Percentiles rank a stretch among this genome's conserved stretches.
Conservation (phyloP, 2,797 vertebrate genomes). For the Eleutherodactylus coqui region DNA sequence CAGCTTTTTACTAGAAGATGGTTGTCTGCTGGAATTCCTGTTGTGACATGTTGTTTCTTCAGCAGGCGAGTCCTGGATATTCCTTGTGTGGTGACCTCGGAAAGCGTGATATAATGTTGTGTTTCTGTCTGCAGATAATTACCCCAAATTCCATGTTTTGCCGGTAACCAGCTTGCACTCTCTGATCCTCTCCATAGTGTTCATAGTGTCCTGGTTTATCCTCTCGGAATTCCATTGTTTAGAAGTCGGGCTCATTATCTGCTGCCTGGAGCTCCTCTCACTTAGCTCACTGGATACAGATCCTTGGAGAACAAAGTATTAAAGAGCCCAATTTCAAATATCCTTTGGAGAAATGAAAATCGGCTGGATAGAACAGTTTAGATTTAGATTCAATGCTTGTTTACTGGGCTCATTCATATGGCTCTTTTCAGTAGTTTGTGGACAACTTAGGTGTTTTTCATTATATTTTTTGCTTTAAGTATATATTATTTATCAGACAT, state of each 20-base stretch:
- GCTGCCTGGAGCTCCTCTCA: conserved; percentile 26
- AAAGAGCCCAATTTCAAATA: conserved; percentile 39
- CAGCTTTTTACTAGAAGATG: background rate
- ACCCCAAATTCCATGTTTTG: background rate
- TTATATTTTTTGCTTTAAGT: background rate
- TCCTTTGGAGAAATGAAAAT: conserved; percentile 26
- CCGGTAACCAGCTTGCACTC: background rate
- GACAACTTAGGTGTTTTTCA: background rate
- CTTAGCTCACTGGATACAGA: conserved; percentile 34
- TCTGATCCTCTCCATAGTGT: background rate
- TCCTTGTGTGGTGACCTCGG: background rate
- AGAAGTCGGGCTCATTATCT: conserved; percentile 41
- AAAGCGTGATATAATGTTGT: background rate
- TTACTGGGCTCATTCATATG: conserved; percentile 39
- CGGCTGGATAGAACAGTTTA: conserved; percentile 11
- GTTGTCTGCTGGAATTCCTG: background rate
- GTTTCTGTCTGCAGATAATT: conserved; percentile 9
- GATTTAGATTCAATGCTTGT: conserved; percentile 25
- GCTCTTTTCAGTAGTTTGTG: background rate
- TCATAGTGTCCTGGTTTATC: conserved; percentile 30
- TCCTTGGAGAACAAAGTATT: conserved; percentile 36
- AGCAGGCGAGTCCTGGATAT: background rate
- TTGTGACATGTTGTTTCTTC: background rate
- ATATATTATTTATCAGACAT: too few relatives aligned
- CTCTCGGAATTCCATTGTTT: conserved; percentile 44